Percentiles rank a stretch among this genome's conserved stretches.
Evolutionary conservation across 2,888 invertebrate genomes (phyloP).

Genomic region (Athripsodes cinereus): DNA sequence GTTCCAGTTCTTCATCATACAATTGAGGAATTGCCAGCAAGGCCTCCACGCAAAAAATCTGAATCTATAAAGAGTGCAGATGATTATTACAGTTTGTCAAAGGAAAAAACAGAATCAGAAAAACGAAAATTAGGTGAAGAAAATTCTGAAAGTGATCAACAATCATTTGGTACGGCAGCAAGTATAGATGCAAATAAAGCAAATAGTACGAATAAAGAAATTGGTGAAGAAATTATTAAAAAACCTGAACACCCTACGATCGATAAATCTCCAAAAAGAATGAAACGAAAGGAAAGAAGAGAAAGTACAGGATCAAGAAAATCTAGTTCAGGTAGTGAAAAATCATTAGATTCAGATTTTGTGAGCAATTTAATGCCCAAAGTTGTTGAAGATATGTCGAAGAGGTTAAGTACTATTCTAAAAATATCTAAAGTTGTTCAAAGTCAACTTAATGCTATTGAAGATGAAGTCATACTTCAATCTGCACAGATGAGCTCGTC

Average conservation of each 20-base stretch:
- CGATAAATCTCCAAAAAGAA: slow-evolving; percentile 26
- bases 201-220: slow-evolving; percentile 24
- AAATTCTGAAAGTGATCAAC: slow-evolving; percentile 56
- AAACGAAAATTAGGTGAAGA: slow-evolving; percentile 56
- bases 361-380: slow-evolving; percentile 27
- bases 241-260: slow-evolving; percentile 15
- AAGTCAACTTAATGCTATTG: slow-evolving; percentile 54
- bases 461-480: slow-evolving; percentile 59
- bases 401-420: slow-evolving; percentile 29
- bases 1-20: slow-evolving; percentile 8
- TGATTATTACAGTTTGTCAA: slow-evolving; percentile 60
- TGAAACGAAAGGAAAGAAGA: slow-evolving; percentile 37
- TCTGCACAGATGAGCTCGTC: slow-evolving; percentile 62
- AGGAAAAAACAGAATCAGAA: slow-evolving; percentile 55
- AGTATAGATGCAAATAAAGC: slow-evolving; percentile 38
- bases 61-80: slow-evolving; percentile 56
- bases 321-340: slow-evolving; percentile 47
- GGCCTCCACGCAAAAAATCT: slow-evolving; percentile 60
- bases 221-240: slow-evolving; percentile 29
- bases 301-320: slow-evolving; percentile 43
- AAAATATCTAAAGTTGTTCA: slow-evolving; percentile 43
- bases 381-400: slow-evolving; percentile 24
- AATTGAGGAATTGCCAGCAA: slow-evolving; percentile 49
- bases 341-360: slow-evolving; percentile 34
- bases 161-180: slow-evolving; percentile 61